phyloP scores from a whole-genome alignment of 2,113 vertebrate species.

The Ochotona princeps region DNA sequence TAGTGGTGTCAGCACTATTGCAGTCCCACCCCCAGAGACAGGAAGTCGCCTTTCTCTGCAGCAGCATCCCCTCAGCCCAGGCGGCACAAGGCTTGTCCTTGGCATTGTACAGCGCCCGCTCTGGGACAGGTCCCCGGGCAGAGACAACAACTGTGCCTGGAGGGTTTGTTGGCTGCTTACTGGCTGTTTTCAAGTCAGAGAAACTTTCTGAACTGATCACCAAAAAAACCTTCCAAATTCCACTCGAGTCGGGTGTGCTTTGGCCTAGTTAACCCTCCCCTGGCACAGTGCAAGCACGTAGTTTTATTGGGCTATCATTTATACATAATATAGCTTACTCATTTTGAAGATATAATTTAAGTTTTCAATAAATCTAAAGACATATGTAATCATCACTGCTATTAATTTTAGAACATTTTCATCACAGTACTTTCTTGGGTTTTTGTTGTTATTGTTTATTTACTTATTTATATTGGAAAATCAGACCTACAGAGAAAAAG shows the following conservation, averaged over 20 bases:
- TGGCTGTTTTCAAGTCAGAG: neutral
- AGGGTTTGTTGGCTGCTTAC: neutral
- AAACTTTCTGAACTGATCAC: neutral
- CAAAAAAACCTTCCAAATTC: neutral
- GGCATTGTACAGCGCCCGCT: fast-evolving
- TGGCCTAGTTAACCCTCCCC: neutral
- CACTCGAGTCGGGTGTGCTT: neutral
- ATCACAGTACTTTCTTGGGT: neutral
- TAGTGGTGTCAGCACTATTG: neutral
- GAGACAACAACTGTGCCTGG: neutral
- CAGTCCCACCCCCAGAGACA: neutral
- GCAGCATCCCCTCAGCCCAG: neutral
- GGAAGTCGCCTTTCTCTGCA: neutral
- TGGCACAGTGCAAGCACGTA: neutral
- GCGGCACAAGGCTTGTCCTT: neutral
- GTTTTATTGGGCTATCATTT: neutral
- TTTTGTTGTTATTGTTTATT: neutral
- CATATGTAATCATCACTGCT: neutral
- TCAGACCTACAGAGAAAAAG: too few relatives aligned
- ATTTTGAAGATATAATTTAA: too few relatives aligned
- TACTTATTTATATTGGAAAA: too few relatives aligned
- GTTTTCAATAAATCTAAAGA: neutral
- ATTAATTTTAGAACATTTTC: neutral
- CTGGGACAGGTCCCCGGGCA: fast-evolving
- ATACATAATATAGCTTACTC: too few relatives aligned